A percentile compares a stretch with the other conserved stretches of the same genome.
Conservation (phyloP, 2,113 vertebrate species). For the Cyanoderma ruficeps region DNA sequence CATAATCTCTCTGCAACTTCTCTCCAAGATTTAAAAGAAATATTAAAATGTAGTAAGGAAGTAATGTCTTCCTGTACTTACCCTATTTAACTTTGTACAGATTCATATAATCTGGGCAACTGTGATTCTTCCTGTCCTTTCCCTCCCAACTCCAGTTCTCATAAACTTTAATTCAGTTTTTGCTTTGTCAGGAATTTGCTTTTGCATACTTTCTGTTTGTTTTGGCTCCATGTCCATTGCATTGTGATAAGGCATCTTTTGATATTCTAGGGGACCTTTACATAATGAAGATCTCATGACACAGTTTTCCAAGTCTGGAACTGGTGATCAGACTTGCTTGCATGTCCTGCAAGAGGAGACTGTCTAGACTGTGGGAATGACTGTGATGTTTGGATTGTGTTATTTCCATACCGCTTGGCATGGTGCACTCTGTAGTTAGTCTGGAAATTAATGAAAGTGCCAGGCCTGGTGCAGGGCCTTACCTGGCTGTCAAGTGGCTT, state of each 20-base stretch:
- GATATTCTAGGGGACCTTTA: slow-evolving; percentile 6
- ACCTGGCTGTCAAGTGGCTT: slow-evolving; percentile 3
- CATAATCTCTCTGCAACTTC: not conserved
- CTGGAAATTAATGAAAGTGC: not conserved
- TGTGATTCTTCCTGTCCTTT: not conserved
- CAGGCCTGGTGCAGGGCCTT: not conserved
- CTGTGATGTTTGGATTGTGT: slow-evolving; percentile 54
- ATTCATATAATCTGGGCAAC: not conserved
- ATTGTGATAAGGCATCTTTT: slow-evolving; percentile 53
- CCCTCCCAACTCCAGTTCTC: not conserved
- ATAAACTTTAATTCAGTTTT: slow-evolving; percentile 25
- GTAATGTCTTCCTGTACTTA: not conserved
- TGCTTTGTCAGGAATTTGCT: slow-evolving; percentile 40
- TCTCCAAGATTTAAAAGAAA: not conserved
- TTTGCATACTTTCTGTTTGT: slow-evolving; percentile 33
- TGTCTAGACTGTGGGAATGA: slow-evolving; percentile 70
- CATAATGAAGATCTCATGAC: slow-evolving; percentile 51
- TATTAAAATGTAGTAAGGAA: not conserved
- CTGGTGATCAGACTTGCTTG: slow-evolving; percentile 12
- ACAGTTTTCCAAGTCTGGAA: slow-evolving; percentile 50
- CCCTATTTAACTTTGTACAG: not conserved
- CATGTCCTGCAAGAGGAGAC: slow-evolving; percentile 36
- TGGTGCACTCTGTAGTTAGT: not conserved
- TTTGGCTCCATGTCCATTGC: not conserved
- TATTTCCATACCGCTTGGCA: slow-evolving; percentile 38